Evolutionary conservation across 2,797 vertebrate species (phyloP).

Genomic region (Microhierax caerulescens): DNA sequence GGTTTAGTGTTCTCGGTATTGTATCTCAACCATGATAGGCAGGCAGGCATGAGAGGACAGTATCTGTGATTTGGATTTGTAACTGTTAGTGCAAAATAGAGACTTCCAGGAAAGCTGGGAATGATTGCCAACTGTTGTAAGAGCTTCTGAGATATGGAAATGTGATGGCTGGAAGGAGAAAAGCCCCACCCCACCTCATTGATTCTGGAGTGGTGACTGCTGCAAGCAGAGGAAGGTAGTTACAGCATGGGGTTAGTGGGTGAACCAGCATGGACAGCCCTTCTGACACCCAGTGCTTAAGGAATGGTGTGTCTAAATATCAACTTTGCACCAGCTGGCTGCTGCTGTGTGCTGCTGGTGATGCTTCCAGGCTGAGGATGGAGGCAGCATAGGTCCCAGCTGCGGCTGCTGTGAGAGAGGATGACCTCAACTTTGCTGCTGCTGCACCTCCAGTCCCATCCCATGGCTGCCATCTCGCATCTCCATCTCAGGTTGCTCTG

Average conservation of each 20-base stretch:
- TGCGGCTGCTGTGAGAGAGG: background rate
- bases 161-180: background rate
- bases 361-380: background rate
- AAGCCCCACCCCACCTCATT: background rate
- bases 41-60: background rate
- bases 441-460: background rate
- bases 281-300: background rate
- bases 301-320: background rate
- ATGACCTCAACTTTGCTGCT: background rate
- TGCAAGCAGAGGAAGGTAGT: background rate
- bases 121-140: background rate
- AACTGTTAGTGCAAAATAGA: background rate
- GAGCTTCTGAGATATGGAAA: background rate
- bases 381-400: background rate
- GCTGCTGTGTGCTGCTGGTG: background rate
- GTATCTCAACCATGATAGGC: background rate
- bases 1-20: background rate
- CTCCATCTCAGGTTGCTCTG: background rate
- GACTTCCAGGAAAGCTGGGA: background rate
- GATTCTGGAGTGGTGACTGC: background rate
- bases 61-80: background rate
- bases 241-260: background rate
- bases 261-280: background rate
- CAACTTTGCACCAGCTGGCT: background rate
- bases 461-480: fast-evolving